Evolutionary conservation across 2,797 vertebrate genomes (phyloP), one percentile per base, ranked within the genome.

Genomic region (Babyrousa celebensis): DNA sequence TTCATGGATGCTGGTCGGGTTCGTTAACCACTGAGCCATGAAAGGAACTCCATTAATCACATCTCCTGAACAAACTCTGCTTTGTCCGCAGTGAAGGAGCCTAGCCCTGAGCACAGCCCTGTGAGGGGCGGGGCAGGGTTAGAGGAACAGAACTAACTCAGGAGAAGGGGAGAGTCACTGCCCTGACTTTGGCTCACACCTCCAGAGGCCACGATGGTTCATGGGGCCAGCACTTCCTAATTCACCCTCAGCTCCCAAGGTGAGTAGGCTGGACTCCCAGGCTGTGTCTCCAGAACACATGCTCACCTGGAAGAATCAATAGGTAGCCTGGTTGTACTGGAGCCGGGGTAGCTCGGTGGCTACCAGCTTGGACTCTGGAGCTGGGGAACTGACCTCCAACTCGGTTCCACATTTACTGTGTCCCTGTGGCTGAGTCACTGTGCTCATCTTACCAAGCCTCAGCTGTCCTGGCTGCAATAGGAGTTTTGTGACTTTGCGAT

Each of bases 111-210:
- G 40, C 77, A 79, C 25, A 90, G 71, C 29, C n/a, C 68, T 25
- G 2, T 0, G 1, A 27, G n/a, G 25, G 29, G 65, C 84, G 6
- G 40, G 11, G n/a, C 2, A 21, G 4, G 60, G 60, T 1, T 29
- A 77, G 27, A 36, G 12, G n/a, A 60, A 56, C 67, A 85, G 62
- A 75, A 29, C 11, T 16, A 80, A 60, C 12, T 70, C 43, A 18
- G 21, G 48, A 36, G 60, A 85, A 48, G 15, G 54, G 52, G 17
- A 70, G 23, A 32, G 27, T 52, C 60, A 32, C 23, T 0, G 15
- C 6, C 32, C 32, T 1, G 14, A 62, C 70, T 60, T 56, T 11
- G 3, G 6, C 4, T 71, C 40, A 32, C n/a, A 20, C 25, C 6
- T 65, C 36, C 15, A 27, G 72, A 80, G 36, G 74, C 40, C 82